Conservation (phyloP, 2,797 vertebrate species). For the Iguana delicatissima region DNA sequence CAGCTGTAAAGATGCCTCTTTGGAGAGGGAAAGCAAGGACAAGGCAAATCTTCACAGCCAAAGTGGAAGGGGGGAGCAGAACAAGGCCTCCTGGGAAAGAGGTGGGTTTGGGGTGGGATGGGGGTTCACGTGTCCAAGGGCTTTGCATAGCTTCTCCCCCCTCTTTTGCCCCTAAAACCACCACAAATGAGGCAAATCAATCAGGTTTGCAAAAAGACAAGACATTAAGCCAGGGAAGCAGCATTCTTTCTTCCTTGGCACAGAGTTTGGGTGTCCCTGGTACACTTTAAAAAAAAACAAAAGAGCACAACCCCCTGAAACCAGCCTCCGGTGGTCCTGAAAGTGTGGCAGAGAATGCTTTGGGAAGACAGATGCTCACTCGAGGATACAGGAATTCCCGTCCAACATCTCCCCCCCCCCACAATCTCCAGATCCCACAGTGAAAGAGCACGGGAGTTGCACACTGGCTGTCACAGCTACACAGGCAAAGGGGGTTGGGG, state of each 20-base stretch:
- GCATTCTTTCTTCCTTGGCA: background rate
- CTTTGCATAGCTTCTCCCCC: background rate
- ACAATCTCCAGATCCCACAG: background rate
- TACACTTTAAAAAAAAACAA: background rate
- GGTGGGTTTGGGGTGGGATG: background rate
- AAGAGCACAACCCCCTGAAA: too few relatives aligned
- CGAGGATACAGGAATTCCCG: background rate
- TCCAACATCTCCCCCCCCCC: background rate
- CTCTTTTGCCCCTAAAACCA: background rate
- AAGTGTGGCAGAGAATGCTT: too few relatives aligned
- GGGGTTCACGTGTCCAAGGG: background rate
- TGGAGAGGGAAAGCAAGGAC: fast-evolving
- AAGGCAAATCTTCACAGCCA: background rate
- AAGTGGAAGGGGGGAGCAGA: background rate
- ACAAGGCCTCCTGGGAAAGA: background rate
- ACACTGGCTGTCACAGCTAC: background rate
- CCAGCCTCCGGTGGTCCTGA: too few relatives aligned
- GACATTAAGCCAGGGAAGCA: background rate
- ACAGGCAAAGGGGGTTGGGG: background rate
- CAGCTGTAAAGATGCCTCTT: background rate
- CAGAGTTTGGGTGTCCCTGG: background rate
- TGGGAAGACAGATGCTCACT: background rate
- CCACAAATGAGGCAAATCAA: background rate
- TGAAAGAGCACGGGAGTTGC: background rate
- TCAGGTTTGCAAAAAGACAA: background rate